phyloP scores from a whole-genome alignment of 2,888 invertebrate genomes.

The Escarpia spicata region DNA sequence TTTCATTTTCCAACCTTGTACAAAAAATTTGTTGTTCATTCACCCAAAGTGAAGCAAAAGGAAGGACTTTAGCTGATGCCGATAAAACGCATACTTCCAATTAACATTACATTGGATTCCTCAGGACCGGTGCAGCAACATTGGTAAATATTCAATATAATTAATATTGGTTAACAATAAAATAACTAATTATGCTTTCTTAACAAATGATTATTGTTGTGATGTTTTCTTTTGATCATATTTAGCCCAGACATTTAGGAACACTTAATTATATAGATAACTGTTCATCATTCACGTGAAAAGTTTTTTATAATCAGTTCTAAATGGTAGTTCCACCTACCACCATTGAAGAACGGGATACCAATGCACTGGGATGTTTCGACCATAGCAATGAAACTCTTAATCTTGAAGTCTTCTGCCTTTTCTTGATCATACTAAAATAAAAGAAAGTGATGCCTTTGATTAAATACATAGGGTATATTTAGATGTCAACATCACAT shows the following conservation, averaged over 20 bases:
- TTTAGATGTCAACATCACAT: not conserved
- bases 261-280: not conserved
- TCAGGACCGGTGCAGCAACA: no score
- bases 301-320: not conserved
- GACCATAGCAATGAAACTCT: conserved; percentile 56
- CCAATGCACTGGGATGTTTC: conserved; percentile 51
- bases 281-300: not conserved
- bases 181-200: not conserved
- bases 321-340: conserved; percentile 40
- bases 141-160: not conserved
- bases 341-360: conserved; percentile 52
- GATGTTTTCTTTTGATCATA: not conserved
- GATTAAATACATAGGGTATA: no score
- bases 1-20: no score
- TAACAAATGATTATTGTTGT: conserved; percentile 1
- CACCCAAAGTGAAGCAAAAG: no score
- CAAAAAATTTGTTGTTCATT: no score
- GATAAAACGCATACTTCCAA: no score
- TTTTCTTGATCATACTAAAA: conserved; percentile 59
- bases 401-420: conserved; percentile 60
- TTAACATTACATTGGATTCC: no score
- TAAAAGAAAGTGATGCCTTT: conserved; percentile 28
- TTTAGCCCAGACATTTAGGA: not conserved
- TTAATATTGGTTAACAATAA: not conserved
- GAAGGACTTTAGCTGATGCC: no score